A percentile compares a stretch with the other conserved stretches of the same genome.
These are phyloP conservation scores for Ophion costatus DNA, from an alignment of 2,888 invertebrate species.

Conservation along the genomic window DNA sequence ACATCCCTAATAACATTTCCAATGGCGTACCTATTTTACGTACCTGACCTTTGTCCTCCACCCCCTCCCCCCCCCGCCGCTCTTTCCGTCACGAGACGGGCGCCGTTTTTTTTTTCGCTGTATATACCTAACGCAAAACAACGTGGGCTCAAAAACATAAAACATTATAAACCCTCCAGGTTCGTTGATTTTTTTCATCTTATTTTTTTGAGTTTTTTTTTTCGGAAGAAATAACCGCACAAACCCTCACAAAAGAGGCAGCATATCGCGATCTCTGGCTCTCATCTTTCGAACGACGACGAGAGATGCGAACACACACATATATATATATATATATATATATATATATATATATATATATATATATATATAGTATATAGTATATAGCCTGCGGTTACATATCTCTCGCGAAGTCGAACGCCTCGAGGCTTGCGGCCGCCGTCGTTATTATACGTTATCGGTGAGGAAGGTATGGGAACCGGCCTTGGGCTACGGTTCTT, in stretches of 20 bases:
- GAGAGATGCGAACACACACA: conserved; percentile 29
- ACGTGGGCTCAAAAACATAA: conserved; percentile 27
- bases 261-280: conserved; percentile 48
- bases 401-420: conserved; percentile 77
- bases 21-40: too few species aligned
- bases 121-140: conserved; percentile 27
- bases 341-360: too few species aligned
- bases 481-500: conserved; percentile 74
- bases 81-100: background rate
- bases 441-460: conserved; percentile 83
- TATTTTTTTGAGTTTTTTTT: conserved; percentile 6
- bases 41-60: background rate
- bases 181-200: conserved; percentile 15
- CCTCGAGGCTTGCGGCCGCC: conserved; percentile 79
- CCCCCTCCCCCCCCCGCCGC: background rate
- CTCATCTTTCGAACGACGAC: conserved; percentile 51
- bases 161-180: conserved; percentile 45
- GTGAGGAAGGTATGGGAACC: conserved; percentile 82
- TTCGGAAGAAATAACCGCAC: conserved; percentile 30
- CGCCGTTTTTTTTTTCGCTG: conserved; percentile 17
- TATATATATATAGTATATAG: conserved; percentile 7
- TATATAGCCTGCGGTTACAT: conserved; percentile 64
- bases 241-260: conserved; percentile 42
- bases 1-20: too few species aligned
- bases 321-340: background rate